Evolutionary conservation across 2,113 vertebrate genomes (phyloP), one percentile per base, ranked within the genome.

Genomic region (Ictalurus furcatus): DNA sequence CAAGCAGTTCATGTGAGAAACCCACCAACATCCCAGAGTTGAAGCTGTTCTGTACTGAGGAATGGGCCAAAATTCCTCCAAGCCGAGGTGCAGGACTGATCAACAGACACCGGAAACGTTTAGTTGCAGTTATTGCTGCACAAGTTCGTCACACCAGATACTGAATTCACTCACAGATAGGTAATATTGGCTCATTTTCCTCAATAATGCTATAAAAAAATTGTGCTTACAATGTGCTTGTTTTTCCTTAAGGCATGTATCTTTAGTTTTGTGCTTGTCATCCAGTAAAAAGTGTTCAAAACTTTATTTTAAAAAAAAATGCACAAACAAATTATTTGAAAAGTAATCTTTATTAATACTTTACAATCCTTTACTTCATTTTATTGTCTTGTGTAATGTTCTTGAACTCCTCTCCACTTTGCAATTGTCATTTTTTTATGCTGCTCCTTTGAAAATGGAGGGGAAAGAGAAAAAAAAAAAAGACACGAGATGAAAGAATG

Each of bases 281-380:
- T 3, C 25, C 4, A 2, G 54, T 52, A 69, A 71, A 9, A 34
- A 17, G 67, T 0, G 12, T 11, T 7, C 5, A 71, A 48, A 28
- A 19, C 2, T 40, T 76, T 40, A 61, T 8, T 14, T 25, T 9
- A 48, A 44, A 80, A 44, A 80, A 65, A 34, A 40, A 58, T 14
- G 2, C 19, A 52, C 21, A 1, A n/a, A 79, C 48, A 73, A 0
- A 30, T 21, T 91, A 93, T 95, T 91, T 95, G 94, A 95, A 95
- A 96, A 95, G 95, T 96, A 95, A 94, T 94, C 94, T 96, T 96
- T 95, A 95, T 95, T 96, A 94, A 95, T 96, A 96, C 95, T 94
- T 96, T 96, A 96, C 96, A 96, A 95, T 96, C 95, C 94, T 95
- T 96, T 95, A 94, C 94, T 95, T 90, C 94, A 93, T 93, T 94